Base-by-base conservation (phyloP, 2,888 invertebrate genomes). In the Cordilura impudica region DNA sequence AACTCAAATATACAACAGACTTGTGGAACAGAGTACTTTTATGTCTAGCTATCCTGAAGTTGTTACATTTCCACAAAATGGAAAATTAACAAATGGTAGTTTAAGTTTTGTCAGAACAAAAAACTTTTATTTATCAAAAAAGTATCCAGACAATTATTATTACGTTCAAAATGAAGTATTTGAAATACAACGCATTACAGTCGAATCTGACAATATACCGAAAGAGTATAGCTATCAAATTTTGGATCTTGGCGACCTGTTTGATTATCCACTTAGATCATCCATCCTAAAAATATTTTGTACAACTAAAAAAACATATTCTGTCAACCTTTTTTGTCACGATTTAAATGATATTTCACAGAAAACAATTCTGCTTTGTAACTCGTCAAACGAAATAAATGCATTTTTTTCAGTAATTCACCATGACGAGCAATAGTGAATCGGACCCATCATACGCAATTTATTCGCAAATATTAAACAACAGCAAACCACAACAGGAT, bases 1-100 rank as follows among this genome's bases (percentile, higher is more conserved):
- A 63, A 49, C 65, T 49, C 65, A 65, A 49, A 49, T 49, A 65
- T 47, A 65, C 65, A 65, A 65, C 65, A 47, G 65, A 61, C 61
- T 61, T 61, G 61, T 61, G 16, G 61, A 61, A 61, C 12, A 61
- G 61, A 45, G 61, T 45, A 45, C 21, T 45, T 23, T 19, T 45
- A 61, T 61, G 61, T 19, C 26, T 60, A 16, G 16, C 23, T 2
- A 61, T 43, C 16, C 61, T 14, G 26, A 7, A 43, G 14, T 23
- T 45, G 19, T 43, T 35, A 5, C 60, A 14, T 31, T 60, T 43
- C 60, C 60, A 60, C 60, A 60, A 43, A 39, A 60, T 39, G 60
- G 60, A 21, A 60, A 60, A 60, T 60, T 60, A 39, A 60, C 43
- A 60, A 60, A 60, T 60, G 39, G 60, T 35, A 35, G 60, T 19